Conservation (phyloP, 2,113 vertebrate genomes). For the Cyprinodon brontotheroides region DNA sequence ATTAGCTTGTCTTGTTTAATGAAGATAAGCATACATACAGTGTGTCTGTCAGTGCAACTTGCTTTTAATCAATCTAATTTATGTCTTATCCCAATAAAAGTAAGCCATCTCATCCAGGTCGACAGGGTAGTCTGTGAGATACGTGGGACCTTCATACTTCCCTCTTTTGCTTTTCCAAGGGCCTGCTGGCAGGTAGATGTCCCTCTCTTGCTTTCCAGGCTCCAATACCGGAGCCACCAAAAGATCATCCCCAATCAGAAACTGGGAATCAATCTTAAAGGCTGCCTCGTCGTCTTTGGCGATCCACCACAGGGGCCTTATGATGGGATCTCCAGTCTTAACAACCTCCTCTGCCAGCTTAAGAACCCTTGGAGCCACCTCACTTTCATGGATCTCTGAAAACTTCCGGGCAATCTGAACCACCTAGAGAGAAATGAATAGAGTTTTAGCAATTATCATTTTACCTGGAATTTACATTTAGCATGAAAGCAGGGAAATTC, state of each 20-base stretch:
- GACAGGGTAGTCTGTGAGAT: slow-evolving; percentile 90
- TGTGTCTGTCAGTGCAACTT: slow-evolving; percentile 3
- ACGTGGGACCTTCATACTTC: slow-evolving; percentile 85
- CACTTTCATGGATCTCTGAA: slow-evolving; percentile 83
- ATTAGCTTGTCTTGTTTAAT: slow-evolving; percentile 31
- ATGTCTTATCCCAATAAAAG: slow-evolving; percentile 76
- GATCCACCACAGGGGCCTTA: slow-evolving; percentile 98
- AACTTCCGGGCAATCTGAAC: slow-evolving; percentile 91
- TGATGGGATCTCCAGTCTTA: slow-evolving; percentile 90
- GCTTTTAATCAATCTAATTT: background rate
- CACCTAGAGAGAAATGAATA: slow-evolving; percentile 70
- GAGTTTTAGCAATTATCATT: background rate
- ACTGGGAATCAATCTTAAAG: slow-evolving; percentile 93
- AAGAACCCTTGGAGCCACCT: slow-evolving; percentile 90
- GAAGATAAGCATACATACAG: slow-evolving; percentile 22
- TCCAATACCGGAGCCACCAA: slow-evolving; percentile 96
- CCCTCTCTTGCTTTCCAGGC: slow-evolving; percentile 91
- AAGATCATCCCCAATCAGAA: slow-evolving; percentile 93
- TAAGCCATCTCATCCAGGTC: slow-evolving; percentile 91
- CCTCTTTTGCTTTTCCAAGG: slow-evolving; percentile 95
- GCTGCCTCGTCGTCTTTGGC: slow-evolving; percentile 85
- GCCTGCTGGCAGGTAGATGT: slow-evolving; percentile 92
- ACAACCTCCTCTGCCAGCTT: slow-evolving; percentile 90
- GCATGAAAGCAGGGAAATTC: background rate
- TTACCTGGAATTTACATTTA: background rate